Evolutionary conservation across 2,888 invertebrate species (phyloP).

Genomic region (Synergus japonicus): DNA sequence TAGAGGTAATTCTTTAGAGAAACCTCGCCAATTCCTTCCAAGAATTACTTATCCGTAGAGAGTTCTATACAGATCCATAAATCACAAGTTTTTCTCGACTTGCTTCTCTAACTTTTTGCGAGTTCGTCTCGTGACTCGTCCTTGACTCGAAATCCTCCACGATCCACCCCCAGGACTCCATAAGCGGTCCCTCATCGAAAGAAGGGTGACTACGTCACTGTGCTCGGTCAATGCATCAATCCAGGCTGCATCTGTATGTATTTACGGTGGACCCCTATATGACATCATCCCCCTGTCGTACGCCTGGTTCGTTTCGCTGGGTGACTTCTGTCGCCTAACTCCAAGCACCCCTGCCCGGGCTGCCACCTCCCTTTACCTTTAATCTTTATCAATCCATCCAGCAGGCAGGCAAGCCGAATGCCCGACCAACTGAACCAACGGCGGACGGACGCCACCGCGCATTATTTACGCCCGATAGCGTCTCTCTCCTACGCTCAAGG

Average conservation of each 20-base stretch:
- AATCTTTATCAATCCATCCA: conserved; percentile 76
- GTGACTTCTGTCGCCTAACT: conserved; percentile 77
- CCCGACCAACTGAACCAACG: conserved; percentile 57
- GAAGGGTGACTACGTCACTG: conserved; percentile 44
- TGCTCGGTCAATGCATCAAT: conserved; percentile 66
- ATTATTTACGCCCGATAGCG: conserved; percentile 74
- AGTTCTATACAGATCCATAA: conserved; percentile 19
- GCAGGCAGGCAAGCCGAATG: conserved; percentile 63
- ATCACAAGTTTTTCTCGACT: conserved; percentile 25
- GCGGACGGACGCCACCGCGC: conserved; percentile 69
- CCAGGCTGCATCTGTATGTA: conserved; percentile 67
- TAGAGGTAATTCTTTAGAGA: not conserved
- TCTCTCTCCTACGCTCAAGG: conserved; percentile 50
- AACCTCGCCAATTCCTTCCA: conserved; percentile 14
- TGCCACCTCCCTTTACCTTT: conserved; percentile 70
- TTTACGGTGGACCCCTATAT: conserved; percentile 71
- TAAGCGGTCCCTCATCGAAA: not conserved
- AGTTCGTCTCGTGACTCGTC: conserved; percentile 9
- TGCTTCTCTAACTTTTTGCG: conserved; percentile 3
- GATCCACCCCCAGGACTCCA: not conserved
- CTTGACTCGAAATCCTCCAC: conserved; percentile 31
- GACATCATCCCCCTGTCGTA: conserved; percentile 70
- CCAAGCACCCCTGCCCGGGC: conserved; percentile 57
- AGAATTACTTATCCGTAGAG: conserved; percentile 14
- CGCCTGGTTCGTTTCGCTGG: conserved; percentile 73